A percentile compares a stretch with the other conserved stretches of the same genome.
These are phyloP conservation scores for Dryobota labecula DNA, from an alignment of 2,888 invertebrate genomes.

Conservation along the genomic window DNA sequence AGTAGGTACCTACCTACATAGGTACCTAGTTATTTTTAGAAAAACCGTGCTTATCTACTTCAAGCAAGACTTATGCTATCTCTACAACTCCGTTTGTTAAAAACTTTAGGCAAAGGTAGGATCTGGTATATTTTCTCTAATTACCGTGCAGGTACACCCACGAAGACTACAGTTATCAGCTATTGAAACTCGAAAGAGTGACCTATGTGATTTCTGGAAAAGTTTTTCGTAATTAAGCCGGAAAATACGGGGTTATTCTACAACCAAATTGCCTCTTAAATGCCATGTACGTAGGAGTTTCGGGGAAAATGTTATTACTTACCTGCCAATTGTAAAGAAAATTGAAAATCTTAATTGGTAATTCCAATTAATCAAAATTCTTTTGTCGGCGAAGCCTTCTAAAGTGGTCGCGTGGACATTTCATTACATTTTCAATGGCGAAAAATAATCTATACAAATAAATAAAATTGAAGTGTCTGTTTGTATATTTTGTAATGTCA, in stretches of 20 bases:
- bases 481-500: no score
- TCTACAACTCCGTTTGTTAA: neutral
- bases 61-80: neutral
- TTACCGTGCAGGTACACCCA: no score
- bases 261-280: constrained; percentile 31
- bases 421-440: constrained; percentile 3
- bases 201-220: neutral
- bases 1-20: no score
- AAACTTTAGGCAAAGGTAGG: neutral
- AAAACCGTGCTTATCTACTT: neutral
- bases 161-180: neutral
- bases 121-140: neutral
- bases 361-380: constrained; percentile 44
- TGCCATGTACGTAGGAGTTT: neutral
- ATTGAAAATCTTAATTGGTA: constrained; percentile 39
- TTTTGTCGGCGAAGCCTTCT: constrained; percentile 31
- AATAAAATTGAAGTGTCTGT: no score
- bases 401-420: constrained; percentile 19
- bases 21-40: no score
- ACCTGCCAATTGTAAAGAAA: constrained; percentile 9
- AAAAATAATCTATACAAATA: no score
- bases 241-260: constrained; percentile 8
- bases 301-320: neutral
- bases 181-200: neutral
- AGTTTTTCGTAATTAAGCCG: neutral